phyloP scores from a whole-genome alignment of 2,888 invertebrate species.

The Acrocera orbiculus region DNA sequence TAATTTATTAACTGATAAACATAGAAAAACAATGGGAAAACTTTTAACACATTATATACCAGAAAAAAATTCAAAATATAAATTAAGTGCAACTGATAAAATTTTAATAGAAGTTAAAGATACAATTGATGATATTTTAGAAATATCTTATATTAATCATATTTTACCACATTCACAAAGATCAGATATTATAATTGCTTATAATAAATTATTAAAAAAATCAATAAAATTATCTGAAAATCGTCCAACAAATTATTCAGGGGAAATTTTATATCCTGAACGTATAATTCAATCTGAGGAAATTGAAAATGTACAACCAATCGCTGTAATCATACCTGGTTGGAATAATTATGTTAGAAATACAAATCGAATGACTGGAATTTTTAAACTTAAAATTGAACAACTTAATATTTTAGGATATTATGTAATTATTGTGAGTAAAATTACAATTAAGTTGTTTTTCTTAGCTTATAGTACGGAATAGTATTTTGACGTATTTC shows the following conservation, averaged over 20 bases:
- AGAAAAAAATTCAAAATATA: constrained; percentile 32
- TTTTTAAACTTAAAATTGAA: constrained; percentile 40
- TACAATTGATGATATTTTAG: constrained; percentile 32
- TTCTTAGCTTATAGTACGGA: no score
- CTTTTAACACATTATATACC: constrained; percentile 42
- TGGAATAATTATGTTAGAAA: constrained; percentile 42
- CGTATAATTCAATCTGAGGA: constrained; percentile 17
- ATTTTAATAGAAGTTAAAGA: constrained; percentile 41
- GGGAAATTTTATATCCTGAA: constrained; percentile 17
- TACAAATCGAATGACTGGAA: constrained; percentile 37
- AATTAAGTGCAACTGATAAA: constrained; percentile 38
- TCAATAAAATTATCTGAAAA: constrained; percentile 32
- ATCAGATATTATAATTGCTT: constrained; percentile 44
- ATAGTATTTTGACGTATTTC: no score
- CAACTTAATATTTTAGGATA: constrained; percentile 46
- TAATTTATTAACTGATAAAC: constrained; percentile 34
- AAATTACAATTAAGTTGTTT: not conserved
- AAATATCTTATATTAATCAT: constrained; percentile 36
- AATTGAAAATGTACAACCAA: constrained; percentile 28
- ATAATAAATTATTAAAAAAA: constrained; percentile 34
- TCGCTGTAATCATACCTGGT: constrained; percentile 41
- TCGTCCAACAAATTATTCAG: constrained; percentile 36
- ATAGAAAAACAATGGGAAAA: constrained; percentile 37
- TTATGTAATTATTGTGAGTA: constrained; percentile 35
- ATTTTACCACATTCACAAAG: constrained; percentile 50